These are phyloP conservation scores for Oligia strigilis DNA, from an alignment of 2,888 invertebrate species.

Conservation along the genomic window DNA sequence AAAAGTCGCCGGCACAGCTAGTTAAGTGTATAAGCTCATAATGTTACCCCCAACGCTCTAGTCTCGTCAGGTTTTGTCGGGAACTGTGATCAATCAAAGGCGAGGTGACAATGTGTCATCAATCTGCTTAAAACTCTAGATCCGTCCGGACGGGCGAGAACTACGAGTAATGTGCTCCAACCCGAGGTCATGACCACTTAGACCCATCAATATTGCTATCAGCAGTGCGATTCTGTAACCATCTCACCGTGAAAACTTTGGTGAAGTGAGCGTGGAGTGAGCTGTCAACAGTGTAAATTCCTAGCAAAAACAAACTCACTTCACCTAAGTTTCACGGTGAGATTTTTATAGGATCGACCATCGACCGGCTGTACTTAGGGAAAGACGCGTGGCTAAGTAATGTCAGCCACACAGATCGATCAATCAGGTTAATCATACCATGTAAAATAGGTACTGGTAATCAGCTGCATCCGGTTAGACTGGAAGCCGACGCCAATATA, in stretches of 20 bases:
- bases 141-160: slow-evolving; percentile 58
- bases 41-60: slow-evolving; percentile 24
- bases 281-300: background rate
- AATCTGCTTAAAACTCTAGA: slow-evolving; percentile 77
- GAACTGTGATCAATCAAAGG: slow-evolving; percentile 78
- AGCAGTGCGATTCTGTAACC: too few relatives aligned
- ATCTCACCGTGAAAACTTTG: too few relatives aligned
- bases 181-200: slow-evolving; percentile 15
- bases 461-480: background rate
- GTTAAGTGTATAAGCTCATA: slow-evolving; percentile 4
- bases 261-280: too few relatives aligned
- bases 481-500: background rate
- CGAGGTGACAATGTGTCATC: slow-evolving; percentile 79
- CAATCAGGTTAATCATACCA: background rate
- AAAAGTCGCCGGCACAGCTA: background rate
- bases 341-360: too few relatives aligned
- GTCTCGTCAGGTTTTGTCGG: slow-evolving; percentile 62
- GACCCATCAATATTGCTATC: background rate
- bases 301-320: too few relatives aligned
- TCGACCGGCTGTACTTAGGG: background rate
- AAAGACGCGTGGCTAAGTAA: background rate
- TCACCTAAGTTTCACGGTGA: too few relatives aligned
- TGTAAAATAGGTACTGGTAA: too few relatives aligned
- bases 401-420: background rate
- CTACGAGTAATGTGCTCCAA: slow-evolving; percentile 32